phyloP scores from a whole-genome alignment of 2,888 invertebrate species.

The Lymantria dispar region DNA sequence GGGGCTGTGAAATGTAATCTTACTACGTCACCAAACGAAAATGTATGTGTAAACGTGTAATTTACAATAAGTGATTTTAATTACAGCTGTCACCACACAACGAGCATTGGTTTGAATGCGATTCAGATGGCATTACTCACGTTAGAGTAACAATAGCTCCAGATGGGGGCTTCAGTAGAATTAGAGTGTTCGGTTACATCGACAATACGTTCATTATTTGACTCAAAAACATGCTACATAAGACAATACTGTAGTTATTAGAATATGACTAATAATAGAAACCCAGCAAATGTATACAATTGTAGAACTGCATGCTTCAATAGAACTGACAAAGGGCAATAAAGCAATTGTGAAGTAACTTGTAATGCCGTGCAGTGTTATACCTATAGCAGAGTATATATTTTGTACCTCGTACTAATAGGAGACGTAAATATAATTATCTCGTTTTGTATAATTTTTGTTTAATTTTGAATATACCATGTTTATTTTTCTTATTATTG shows the following conservation, averaged over 20 bases:
- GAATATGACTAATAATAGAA: not conserved
- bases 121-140: constrained; percentile 68
- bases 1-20: no score
- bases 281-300: not conserved
- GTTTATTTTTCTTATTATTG: no score
- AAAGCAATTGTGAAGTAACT: constrained; percentile 10
- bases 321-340: constrained; percentile 11
- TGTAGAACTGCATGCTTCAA: not conserved
- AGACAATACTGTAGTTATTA: not conserved
- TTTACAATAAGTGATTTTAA: no score
- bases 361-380: constrained; percentile 10
- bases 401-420: no score
- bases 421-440: no score
- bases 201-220: constrained; percentile 21
- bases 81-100: constrained; percentile 75
- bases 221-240: not conserved
- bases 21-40: no score
- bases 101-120: constrained; percentile 73
- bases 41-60: no score
- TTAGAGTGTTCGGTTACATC: constrained; percentile 70
- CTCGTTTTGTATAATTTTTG: no score
- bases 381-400: no score
- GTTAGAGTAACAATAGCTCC: constrained; percentile 83
- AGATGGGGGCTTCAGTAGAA: constrained; percentile 84
- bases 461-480: no score